Base-by-base conservation (phyloP, 2,113 vertebrate species). In the Dascyllus trimaculatus region DNA sequence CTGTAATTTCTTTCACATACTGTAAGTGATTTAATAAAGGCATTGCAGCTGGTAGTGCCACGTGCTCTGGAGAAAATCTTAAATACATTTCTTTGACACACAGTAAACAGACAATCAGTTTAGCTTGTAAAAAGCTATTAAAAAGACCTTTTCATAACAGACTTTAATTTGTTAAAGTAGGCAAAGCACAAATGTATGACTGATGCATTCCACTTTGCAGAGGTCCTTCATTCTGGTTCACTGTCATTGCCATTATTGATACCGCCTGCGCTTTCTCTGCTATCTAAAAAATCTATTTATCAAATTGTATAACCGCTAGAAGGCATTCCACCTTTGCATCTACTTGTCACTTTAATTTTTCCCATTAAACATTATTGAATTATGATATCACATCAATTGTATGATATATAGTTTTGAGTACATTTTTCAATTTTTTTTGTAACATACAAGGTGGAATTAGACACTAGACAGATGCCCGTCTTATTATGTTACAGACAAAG, bases 401-500 rank as follows among this genome's bases (percentile, higher is more conserved):
- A n/a, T 70, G 40, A 35, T 8, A 4, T 18, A 7, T 14, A 40
- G 35, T 3, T 58, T 70, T 32, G 14, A 56, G 10, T 51, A 21
- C 24, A 2, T 32, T 53, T 53, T 60, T 4, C 1, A 2, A 17
- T 18, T 45, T 35, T 9, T 80, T 65, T 75, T 11, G n/a, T 52
- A 13, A 53, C 21, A 40, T 5, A 4, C 11, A 18, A 58, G 11
- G 11, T 53, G 21, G 11, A 19, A 11, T 35, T 22, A 21, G 43
- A 45, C 26, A 60, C 40, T 4, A 70, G 21, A 26, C 29, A 48
- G 63, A 51, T 4, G 15, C 38, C 62, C 43, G 48, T 10, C 19
- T 61, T 52, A 32, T 67, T 71, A 40, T 67, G n/a, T 45, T 63
- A 9, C 19, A 52, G 29, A 75, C 65, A 22, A 75, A 71, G 43